These are phyloP conservation scores for Callopanchax toddi DNA, from an alignment of 2,113 vertebrate genomes.

Conservation along the genomic window DNA sequence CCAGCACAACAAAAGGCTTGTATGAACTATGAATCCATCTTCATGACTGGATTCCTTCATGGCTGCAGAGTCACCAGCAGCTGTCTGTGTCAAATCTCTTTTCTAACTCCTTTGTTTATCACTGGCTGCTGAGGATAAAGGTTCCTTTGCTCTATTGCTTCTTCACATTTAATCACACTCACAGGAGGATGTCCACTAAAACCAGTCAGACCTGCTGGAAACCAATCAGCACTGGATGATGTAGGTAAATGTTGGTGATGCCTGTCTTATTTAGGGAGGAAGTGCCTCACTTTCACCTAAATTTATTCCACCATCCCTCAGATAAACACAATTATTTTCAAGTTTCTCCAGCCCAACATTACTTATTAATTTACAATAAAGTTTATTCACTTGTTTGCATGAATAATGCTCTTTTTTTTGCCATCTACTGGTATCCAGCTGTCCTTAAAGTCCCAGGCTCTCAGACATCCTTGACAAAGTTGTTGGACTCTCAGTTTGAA, in stretches of 20 bases:
- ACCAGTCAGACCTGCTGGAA: not conserved
- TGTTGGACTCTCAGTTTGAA: constrained; percentile 38
- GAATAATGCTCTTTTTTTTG: constrained; percentile 8
- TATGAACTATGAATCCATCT: too few species aligned
- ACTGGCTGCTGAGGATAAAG: not conserved
- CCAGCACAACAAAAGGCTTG: too few species aligned
- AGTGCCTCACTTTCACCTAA: too few species aligned
- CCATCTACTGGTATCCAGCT: constrained; percentile 7
- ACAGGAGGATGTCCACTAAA: not conserved
- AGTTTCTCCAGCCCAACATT: too few species aligned
- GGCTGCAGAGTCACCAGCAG: not conserved
- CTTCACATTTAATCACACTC: not conserved
- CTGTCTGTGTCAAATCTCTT: not conserved
- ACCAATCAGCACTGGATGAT: not conserved
- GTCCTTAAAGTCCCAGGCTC: constrained; percentile 23
- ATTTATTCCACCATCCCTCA: not conserved
- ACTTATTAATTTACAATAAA: not conserved
- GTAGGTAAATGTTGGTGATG: too few species aligned
- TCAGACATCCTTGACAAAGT: constrained; percentile 40
- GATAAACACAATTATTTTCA: not conserved
- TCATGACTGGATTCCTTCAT: too few species aligned
- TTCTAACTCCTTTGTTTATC: not conserved
- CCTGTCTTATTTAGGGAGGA: not conserved
- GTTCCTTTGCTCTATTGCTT: not conserved
- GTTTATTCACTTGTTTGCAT: constrained; percentile 5